phyloP scores from a whole-genome alignment of 2,113 vertebrate genomes.

The Thinocorus orbignyianus region DNA sequence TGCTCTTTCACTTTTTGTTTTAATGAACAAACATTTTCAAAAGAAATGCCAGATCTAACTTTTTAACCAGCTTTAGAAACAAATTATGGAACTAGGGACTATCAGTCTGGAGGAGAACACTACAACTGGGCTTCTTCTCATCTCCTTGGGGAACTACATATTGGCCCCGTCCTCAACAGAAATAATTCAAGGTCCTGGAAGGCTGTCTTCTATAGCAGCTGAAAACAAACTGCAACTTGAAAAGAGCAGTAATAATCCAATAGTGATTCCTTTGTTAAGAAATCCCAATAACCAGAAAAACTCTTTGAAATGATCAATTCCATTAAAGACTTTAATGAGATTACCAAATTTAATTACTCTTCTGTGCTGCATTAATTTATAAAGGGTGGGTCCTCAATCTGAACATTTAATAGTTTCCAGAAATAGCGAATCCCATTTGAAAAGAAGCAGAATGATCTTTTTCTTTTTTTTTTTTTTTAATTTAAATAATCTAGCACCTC shows the following conservation, averaged over 20 bases:
- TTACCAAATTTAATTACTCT: constrained; percentile 70
- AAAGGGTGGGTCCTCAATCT: constrained; percentile 48
- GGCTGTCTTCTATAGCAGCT: neutral
- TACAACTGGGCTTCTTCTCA: neutral
- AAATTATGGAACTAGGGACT: neutral
- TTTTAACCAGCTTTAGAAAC: neutral
- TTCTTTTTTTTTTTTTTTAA: neutral
- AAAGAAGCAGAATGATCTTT: neutral
- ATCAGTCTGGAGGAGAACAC: neutral
- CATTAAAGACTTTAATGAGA: constrained; percentile 73
- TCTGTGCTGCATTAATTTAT: constrained; percentile 64
- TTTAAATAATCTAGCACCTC: neutral
- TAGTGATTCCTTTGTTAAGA: constrained; percentile 34
- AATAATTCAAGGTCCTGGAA: neutral
- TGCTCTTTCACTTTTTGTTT: neutral
- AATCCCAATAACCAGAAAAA: constrained; percentile 40
- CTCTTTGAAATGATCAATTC: constrained; percentile 68
- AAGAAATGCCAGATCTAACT: neutral
- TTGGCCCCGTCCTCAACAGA: neutral
- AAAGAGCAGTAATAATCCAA: constrained; percentile 2
- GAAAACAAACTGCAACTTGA: neutral
- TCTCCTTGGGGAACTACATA: neutral
- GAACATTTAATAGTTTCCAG: constrained; percentile 45
- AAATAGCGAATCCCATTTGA: constrained; percentile 34
- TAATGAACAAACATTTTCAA: neutral